Percentiles rank a stretch among this genome's conserved stretches.
Conservation (phyloP, 2,888 invertebrate species). For the Hydriomena furcata region DNA sequence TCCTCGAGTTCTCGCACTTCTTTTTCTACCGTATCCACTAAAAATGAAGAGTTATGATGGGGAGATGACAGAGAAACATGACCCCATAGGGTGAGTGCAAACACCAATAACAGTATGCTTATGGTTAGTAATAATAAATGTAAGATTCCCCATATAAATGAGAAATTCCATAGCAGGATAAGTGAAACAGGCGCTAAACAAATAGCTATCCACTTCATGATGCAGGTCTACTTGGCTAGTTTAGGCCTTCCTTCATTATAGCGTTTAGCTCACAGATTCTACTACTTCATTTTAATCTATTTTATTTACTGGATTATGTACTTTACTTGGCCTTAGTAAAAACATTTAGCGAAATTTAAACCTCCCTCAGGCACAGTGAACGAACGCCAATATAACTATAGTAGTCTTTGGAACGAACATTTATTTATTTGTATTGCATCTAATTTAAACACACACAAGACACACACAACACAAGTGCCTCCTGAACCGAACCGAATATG, state of each 20-base stretch:
- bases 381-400: too few species aligned
- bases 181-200: slow-evolving; percentile 53
- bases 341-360: too few species aligned
- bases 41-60: slow-evolving; percentile 84
- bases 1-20: slow-evolving; percentile 85
- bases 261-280: not conserved
- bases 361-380: too few species aligned
- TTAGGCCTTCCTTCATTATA: slow-evolving; percentile 20
- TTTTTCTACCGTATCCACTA: slow-evolving; percentile 84
- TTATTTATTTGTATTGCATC: too few species aligned
- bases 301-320: too few species aligned
- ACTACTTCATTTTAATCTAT: not conserved
- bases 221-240: slow-evolving; percentile 25
- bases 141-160: slow-evolving; percentile 57
- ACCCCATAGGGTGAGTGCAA: slow-evolving; percentile 81
- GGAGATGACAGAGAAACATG: slow-evolving; percentile 86
- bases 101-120: slow-evolving; percentile 55
- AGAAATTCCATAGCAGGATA: slow-evolving; percentile 61
- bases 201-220: slow-evolving; percentile 61
- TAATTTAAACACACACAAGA: too few species aligned
- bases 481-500: too few species aligned
- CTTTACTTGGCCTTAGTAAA: too few species aligned
- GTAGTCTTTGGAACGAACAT: too few species aligned
- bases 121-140: slow-evolving; percentile 59
- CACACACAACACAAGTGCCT: too few species aligned